A percentile compares a stretch with the other conserved stretches of the same genome.
Conservation (phyloP, 2,888 invertebrate species). For the Agonopterix alstromeriana region DNA sequence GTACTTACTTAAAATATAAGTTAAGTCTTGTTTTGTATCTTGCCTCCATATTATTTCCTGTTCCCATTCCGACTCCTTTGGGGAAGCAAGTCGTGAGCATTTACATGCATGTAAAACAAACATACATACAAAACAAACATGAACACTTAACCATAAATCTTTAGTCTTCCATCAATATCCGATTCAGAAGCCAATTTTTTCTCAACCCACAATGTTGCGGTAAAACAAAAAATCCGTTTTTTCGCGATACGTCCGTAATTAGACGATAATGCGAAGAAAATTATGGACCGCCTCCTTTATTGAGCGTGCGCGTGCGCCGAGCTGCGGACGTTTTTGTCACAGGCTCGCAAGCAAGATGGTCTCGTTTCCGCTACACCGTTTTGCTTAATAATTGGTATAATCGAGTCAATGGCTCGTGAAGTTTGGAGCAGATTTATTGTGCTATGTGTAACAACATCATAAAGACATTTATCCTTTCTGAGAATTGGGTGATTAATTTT, state of each 20-base stretch:
- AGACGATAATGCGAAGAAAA: conserved; percentile 51
- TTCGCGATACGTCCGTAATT: conserved; percentile 38
- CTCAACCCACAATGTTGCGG: background rate
- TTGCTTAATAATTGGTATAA: conserved; percentile 58
- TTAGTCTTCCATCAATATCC: background rate
- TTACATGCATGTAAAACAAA: no score
- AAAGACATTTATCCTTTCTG: no score
- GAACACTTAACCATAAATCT: no score
- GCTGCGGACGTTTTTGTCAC: conserved; percentile 25
- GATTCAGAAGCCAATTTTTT: no score
- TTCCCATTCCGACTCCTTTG: no score
- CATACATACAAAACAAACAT: no score
- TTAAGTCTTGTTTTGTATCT: no score
- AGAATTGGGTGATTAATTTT: no score
- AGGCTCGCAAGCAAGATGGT: conserved; percentile 24
- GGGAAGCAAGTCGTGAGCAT: no score
- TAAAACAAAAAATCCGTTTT: conserved; percentile 13
- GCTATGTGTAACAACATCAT: conserved; percentile 3
- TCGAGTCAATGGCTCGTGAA: conserved; percentile 41
- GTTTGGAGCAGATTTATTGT: conserved; percentile 35
- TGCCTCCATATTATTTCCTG: no score
- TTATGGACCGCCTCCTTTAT: conserved; percentile 31
- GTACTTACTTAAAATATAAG: no score
- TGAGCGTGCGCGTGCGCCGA: conserved; percentile 35
- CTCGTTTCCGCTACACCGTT: conserved; percentile 47